Percentiles rank a stretch among this genome's conserved stretches.
Evolutionary conservation across 1,140 invertebrate species (phyloP).

Genomic region (Sweltsa coloradensis): DNA sequence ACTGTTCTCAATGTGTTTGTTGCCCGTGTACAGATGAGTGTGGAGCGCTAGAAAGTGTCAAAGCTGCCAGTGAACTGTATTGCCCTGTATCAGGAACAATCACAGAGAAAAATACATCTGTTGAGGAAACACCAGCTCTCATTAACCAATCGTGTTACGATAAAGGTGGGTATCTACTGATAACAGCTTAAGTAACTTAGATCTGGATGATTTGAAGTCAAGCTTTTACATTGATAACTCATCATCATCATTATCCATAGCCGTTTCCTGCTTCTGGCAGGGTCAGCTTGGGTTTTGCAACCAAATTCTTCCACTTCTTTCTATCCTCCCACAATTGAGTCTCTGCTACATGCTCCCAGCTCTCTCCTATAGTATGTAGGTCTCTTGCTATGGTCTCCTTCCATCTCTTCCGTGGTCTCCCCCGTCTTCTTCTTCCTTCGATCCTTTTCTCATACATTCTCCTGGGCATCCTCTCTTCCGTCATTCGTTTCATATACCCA

Average conservation of each 20-base stretch:
- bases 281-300: no score
- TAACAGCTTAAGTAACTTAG: background rate
- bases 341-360: no score
- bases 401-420: no score
- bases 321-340: no score
- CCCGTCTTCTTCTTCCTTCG: no score
- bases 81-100: constrained; percentile 83
- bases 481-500: no score
- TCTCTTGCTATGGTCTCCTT: no score
- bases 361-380: background rate
- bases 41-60: constrained; percentile 93
- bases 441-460: no score
- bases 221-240: background rate
- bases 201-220: background rate
- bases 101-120: constrained; percentile 65
- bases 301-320: no score
- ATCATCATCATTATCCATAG: no score
- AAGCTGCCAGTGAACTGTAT: constrained; percentile 92
- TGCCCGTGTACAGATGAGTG: constrained; percentile 79
- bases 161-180: constrained; percentile 46
- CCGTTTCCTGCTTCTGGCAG: no score
- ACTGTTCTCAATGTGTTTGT: no score
- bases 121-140: constrained; percentile 73
- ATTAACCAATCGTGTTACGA: constrained; percentile 89
- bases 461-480: background rate